These are phyloP conservation scores for Heteractis magnifica DNA, from an alignment of 92 coral and sea anemone species.

Conservation along the genomic window DNA sequence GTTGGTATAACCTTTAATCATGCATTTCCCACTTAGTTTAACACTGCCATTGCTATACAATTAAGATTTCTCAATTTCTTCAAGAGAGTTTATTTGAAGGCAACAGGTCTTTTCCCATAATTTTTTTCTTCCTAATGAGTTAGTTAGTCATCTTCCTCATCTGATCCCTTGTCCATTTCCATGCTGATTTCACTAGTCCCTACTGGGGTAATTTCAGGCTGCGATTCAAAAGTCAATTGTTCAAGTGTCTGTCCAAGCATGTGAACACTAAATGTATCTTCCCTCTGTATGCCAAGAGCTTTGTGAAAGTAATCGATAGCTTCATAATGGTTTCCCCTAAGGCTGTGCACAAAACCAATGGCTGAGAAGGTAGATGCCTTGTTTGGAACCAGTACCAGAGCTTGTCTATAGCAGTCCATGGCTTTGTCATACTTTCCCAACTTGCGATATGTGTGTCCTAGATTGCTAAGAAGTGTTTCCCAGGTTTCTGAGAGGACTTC, in stretches of 20 bases:
- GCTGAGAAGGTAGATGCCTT: slow-evolving; percentile 93
- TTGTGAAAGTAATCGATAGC: slow-evolving; percentile 94
- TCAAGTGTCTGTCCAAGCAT: slow-evolving; percentile 97
- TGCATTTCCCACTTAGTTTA: no score
- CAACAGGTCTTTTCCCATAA: neutral
- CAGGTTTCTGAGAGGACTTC: slow-evolving; percentile 89
- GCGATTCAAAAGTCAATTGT: slow-evolving; percentile 73
- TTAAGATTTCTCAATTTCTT: no score
- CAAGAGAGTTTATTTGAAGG: no score
- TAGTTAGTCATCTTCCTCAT: slow-evolving; percentile 49
- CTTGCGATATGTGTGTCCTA: slow-evolving; percentile 93
- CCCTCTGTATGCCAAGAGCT: slow-evolving; percentile 93
- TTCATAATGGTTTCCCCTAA: slow-evolving; percentile 85
- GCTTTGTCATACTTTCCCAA: slow-evolving; percentile 91
- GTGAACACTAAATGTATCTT: slow-evolving; percentile 98
- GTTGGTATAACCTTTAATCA: no score
- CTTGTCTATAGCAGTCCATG: slow-evolving; percentile 81
- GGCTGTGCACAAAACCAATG: slow-evolving; percentile 90
- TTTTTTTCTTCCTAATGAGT: neutral
- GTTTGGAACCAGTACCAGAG: slow-evolving; percentile 85
- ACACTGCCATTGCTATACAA: no score
- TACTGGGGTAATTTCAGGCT: slow-evolving; percentile 42
- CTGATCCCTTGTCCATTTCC: slow-evolving; percentile 83
- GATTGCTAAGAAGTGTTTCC: slow-evolving; percentile 91
- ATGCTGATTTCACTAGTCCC: slow-evolving; percentile 55